These are phyloP conservation scores for Hanleya hanleyi DNA, from an alignment of 2,888 invertebrate species.

Conservation along the genomic window DNA sequence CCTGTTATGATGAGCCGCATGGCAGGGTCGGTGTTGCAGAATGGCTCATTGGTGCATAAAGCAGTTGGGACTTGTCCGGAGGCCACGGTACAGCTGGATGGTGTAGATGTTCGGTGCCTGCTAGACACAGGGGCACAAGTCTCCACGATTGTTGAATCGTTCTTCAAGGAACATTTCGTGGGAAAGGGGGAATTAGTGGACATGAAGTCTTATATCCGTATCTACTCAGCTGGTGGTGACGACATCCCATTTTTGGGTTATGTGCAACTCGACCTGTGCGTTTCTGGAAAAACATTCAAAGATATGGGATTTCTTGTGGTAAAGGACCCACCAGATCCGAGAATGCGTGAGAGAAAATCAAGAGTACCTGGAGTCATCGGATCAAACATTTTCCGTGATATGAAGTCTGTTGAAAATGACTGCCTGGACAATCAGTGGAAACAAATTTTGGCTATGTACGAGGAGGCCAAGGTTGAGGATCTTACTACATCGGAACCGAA, in stretches of 20 bases:
- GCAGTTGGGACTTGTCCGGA: slow-evolving; percentile 26
- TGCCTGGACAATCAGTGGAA: neutral
- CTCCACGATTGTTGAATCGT: too few species aligned
- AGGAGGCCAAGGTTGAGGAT: neutral
- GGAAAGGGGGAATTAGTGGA: neutral
- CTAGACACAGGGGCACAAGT: slow-evolving; percentile 10
- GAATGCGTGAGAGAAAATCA: neutral
- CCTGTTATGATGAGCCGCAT: slow-evolving; percentile 22
- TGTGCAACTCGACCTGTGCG: neutral
- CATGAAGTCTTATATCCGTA: neutral
- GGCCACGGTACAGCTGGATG: neutral
- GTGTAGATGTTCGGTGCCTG: neutral
- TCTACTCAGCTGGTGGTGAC: neutral
- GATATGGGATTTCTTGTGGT: neutral
- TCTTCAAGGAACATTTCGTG: neutral
- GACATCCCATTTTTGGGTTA: slow-evolving; percentile 6
- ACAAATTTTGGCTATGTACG: neutral
- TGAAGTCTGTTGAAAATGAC: neutral
- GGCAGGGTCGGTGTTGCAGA: neutral
- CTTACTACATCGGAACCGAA: too few species aligned
- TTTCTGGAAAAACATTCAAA: neutral
- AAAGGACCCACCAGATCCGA: neutral
- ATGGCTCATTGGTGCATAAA: slow-evolving; percentile 21
- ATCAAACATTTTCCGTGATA: slow-evolving; percentile 1
- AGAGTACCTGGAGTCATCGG: neutral